Base-by-base conservation (phyloP, 2,888 invertebrate species). In the Limenitis arthemis region DNA sequence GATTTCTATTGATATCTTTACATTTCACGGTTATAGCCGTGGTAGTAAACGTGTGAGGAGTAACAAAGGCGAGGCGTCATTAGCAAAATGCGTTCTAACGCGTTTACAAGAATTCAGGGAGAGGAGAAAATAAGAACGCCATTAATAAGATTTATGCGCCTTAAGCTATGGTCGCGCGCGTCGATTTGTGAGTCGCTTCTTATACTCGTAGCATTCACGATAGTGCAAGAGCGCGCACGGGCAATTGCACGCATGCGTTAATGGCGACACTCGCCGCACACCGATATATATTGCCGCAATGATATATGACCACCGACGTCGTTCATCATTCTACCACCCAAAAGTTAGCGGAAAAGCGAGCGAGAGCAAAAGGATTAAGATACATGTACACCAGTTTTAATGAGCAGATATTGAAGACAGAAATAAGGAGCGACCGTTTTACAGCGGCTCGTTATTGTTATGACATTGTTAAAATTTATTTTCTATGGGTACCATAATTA, bases 321-420 rank as follows among this genome's bases (percentile, higher is more conserved):
- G 80, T 85, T 67, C 81, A 84, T 85, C 84, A 84, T 82, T 69
- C 83, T 80, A 85, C 85, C 84, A 84, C 85, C 85, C 85, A 80
- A 85, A 85, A 84, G 82, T 85, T 81, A 84, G 82, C 73, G 75
- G 84, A 79, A 84, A 79, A 84, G 69, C 73, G 68, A 67, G 61
- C 58, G 63, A 65, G 71, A 77, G 73, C 75, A 83, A 84, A 85
- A 82, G 67, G 73, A 81, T 70, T 61, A 56, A 61, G 64, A 67
- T 63, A 69, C 65, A 68, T 69, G 69, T 70, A 74, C 72, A 74
- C 65, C 66, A 68, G 75, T 72, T 83, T 81, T 85, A 85, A 85
- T 84, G 84, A 85, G 85, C 80, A 77, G 73, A 75, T 73, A 77
- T 80, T 70, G 83, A 79, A 83, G 83, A 85, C 83, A 84, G 82